A percentile compares a stretch with the other conserved stretches of the same genome.
Evolutionary conservation across 35 echinoderm and acorn worm genomes (phyloP).

Genomic region (Apostichopus californicus): DNA sequence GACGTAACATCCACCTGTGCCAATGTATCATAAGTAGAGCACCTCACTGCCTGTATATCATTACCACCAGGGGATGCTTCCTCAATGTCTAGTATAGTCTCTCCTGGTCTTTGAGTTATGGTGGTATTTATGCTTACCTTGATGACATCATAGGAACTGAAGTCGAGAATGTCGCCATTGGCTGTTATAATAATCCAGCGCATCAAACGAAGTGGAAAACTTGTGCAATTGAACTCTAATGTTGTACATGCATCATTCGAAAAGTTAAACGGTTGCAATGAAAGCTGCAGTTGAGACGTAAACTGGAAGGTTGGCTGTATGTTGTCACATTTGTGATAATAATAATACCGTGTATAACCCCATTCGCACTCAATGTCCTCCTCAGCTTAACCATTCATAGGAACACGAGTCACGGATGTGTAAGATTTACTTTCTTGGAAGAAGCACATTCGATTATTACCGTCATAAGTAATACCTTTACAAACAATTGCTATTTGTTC

Average conservation of each 20-base stretch:
- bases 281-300: not conserved
- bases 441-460: not conserved
- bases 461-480: not conserved
- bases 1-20: not conserved
- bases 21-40: constrained; percentile 3
- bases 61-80: not conserved
- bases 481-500: not conserved
- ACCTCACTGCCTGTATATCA: not conserved
- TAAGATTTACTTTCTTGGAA: not conserved
- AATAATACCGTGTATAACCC: not conserved
- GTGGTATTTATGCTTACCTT: not conserved
- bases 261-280: not conserved
- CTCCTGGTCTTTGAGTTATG: constrained; percentile 20
- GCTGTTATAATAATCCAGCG: constrained; percentile 14
- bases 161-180: constrained; percentile 5
- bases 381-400: not conserved
- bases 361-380: too few relatives aligned
- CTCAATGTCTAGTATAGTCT: not conserved
- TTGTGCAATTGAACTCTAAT: constrained; percentile 8
- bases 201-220: constrained; percentile 20
- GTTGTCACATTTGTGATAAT: not conserved
- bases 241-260: not conserved
- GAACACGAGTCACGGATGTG: not conserved
- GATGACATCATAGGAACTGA: not conserved
- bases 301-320: not conserved